phyloP scores from a whole-genome alignment of 1,140 invertebrate genomes.

The Mylabris phalerata region DNA sequence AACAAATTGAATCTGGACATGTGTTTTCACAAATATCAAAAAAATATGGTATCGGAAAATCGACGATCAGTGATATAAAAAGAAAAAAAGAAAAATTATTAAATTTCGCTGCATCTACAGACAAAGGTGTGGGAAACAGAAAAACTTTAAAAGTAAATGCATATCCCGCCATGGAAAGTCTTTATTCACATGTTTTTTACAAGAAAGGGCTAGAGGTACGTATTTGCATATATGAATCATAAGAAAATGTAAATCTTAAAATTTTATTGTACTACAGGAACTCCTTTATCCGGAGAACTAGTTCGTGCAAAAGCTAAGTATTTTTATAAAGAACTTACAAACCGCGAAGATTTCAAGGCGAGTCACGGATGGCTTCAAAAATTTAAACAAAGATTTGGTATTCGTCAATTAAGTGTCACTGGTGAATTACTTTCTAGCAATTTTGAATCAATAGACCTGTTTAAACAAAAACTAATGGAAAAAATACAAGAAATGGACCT shows the following conservation, averaged over 20 bases:
- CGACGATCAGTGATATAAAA: neutral
- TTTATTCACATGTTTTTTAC: neutral
- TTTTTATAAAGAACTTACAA: constrained; percentile 1
- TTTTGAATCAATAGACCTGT: constrained; percentile 1
- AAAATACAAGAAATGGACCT: constrained; percentile 16
- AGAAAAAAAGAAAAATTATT: neutral
- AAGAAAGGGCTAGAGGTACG: neutral
- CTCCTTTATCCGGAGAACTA: constrained; percentile 1
- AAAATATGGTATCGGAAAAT: neutral
- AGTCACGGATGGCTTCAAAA: constrained; percentile 10
- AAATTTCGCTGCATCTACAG: neutral
- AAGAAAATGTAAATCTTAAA: neutral
- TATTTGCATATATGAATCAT: neutral
- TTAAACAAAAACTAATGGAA: neutral
- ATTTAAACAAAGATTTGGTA: constrained; percentile 14
- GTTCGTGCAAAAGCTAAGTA: constrained; percentile 5
- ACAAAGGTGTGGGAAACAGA: neutral
- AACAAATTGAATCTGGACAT: neutral
- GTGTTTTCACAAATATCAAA: neutral
- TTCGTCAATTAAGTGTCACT: constrained; percentile 8
- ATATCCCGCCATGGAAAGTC: neutral
- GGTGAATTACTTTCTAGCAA: constrained; percentile 16
- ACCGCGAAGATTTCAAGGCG: constrained; percentile 1
- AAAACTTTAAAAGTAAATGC: neutral
- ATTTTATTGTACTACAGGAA: neutral